Evolutionary conservation across 2,888 invertebrate species (phyloP).

Genomic region (Heliconius aoede): DNA sequence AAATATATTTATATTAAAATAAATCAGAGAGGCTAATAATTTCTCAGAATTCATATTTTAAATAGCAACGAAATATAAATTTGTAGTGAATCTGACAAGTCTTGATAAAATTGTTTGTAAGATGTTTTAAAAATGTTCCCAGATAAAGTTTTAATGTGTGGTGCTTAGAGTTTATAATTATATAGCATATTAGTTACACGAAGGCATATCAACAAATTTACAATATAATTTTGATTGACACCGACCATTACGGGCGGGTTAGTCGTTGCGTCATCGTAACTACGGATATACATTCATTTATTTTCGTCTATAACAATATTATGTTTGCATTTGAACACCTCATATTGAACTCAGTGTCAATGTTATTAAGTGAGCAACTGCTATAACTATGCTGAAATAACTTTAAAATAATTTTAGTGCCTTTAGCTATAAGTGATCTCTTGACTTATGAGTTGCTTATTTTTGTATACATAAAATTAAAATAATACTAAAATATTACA

Average conservation of each 20-base stretch:
- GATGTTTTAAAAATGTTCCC: constrained; percentile 19
- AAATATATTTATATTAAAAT: constrained; percentile 1
- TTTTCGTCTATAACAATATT: constrained; percentile 50
- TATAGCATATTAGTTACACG: constrained; percentile 55
- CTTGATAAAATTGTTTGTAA: constrained; percentile 70
- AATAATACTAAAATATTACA: neutral
- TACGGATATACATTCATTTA: constrained; percentile 60
- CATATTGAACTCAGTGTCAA: constrained; percentile 46
- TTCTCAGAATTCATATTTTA: constrained; percentile 32
- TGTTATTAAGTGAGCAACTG: constrained; percentile 25
- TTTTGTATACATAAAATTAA: constrained; percentile 32
- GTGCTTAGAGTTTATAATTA: constrained; percentile 59
- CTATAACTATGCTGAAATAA: neutral
- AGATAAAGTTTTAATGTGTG: constrained; percentile 31
- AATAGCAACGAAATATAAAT: constrained; percentile 54
- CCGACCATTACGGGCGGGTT: constrained; percentile 79
- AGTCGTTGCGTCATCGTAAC: constrained; percentile 79
- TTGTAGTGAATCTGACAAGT: constrained; percentile 63
- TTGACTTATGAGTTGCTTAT: constrained; percentile 44
- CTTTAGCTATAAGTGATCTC: constrained; percentile 52
- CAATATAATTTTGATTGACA: constrained; percentile 83
- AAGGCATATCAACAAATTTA: constrained; percentile 67
- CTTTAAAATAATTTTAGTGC: constrained; percentile 44
- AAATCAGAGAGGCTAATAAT: constrained; percentile 13
- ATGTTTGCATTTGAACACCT: constrained; percentile 43